Base-by-base conservation (phyloP, 2,113 vertebrate genomes). In the Heptranchias perlo region DNA sequence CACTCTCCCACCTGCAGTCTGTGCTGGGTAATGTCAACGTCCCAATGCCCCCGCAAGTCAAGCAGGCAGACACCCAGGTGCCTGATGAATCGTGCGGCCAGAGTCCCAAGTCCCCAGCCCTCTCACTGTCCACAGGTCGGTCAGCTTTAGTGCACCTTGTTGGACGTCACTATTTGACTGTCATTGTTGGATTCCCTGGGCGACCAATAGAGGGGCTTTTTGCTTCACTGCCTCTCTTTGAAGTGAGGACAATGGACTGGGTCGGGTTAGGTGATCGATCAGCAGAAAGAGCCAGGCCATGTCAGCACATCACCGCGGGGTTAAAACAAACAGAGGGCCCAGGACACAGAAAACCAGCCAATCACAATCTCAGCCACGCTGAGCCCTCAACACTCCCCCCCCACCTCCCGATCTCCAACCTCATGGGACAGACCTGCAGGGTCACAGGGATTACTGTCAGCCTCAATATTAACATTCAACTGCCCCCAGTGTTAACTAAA, bases 311-410 rank as follows among this genome's bases (percentile, higher is more conserved):
- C 14, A 8, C 89, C 39, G 87, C 61, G 87, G 31, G 61, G 54
- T 92, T 61, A 61, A 92, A 62, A 93, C 89, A 93, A 93, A 93
- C 35, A 62, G 89, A 8, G 18, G 58, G 35, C n/a, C 89, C 89
- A 93, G 89, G 64, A 62, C 89, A 93, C 6, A 62, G 89, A 62
- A n/a, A 62, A 62, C 35, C 54, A 92, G 58, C 89, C 89, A 92
- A 28, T 92, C 54, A 92, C 54, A 64, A 93, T 18, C n/a, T 18
- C n/a, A 14, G 2, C 61, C 87, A 39, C 18, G 35, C 35, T 62
- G 62, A 62, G 54, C n/a, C n/a, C n/a, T n/a, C n/a, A n/a, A n/a
- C n/a, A n/a, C n/a, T n/a, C n/a, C n/a, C n/a, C n/a, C n/a, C n/a
- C n/a, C n/a, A n/a, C n/a, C 58, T 62, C n/a, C 16, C 58, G 89